Evolutionary conservation across 1,140 invertebrate species (phyloP).

Genomic region (Leptinotarsa defecta): DNA sequence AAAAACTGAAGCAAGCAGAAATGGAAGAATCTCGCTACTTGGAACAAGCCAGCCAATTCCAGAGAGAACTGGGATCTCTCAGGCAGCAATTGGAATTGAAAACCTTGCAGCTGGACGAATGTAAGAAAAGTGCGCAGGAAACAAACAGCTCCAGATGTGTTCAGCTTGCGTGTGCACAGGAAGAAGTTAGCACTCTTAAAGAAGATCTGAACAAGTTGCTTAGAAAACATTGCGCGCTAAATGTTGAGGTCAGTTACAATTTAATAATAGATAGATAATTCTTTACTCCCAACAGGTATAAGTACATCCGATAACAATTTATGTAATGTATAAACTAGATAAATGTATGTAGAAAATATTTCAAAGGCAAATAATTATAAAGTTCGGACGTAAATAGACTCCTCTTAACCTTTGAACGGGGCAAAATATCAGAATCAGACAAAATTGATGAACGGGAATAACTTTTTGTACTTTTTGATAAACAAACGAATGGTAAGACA

Average conservation of each 20-base stretch:
- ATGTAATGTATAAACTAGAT: too few relatives aligned
- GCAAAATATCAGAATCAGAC: too few relatives aligned
- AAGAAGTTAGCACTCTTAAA: slow-evolving; percentile 46
- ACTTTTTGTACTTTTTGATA: too few relatives aligned
- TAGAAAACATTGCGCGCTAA: slow-evolving; percentile 36
- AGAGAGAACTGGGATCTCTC: slow-evolving; percentile 32
- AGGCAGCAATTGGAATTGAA: slow-evolving; percentile 36
- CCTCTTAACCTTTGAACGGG: too few relatives aligned
- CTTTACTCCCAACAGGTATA: too few relatives aligned
- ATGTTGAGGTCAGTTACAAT: slow-evolving; percentile 36
- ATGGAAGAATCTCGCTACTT: slow-evolving; percentile 8
- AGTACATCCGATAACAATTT: too few relatives aligned
- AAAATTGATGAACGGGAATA: too few relatives aligned
- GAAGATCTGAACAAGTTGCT: slow-evolving; percentile 44
- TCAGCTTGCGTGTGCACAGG: slow-evolving; percentile 41
- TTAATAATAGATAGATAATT: too few relatives aligned
- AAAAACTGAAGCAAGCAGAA: slow-evolving; percentile 17
- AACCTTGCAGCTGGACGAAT: slow-evolving; percentile 32
- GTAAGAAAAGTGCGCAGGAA: slow-evolving; percentile 36
- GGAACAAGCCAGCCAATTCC: slow-evolving; percentile 30
- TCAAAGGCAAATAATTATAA: too few relatives aligned
- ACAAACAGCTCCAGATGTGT: slow-evolving; percentile 37
- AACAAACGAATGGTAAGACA: too few relatives aligned
- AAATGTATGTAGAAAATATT: too few relatives aligned
- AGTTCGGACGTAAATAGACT: too few relatives aligned